Evolutionary conservation across 2,113 vertebrate genomes (phyloP), one percentile per base, ranked within the genome.

Genomic region (Cephalopholis sonnerati): DNA sequence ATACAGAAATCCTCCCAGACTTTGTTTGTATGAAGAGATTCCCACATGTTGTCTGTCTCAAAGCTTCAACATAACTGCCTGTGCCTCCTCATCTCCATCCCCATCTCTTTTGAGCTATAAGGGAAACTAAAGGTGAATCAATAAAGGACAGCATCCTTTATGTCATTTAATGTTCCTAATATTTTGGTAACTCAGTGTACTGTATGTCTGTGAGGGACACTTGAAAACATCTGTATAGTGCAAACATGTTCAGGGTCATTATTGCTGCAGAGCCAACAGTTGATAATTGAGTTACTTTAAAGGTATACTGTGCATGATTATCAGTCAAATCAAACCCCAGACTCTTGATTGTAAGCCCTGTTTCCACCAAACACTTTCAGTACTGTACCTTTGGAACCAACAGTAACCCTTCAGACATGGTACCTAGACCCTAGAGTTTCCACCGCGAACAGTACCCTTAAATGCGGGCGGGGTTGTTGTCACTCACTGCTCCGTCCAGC

Each of bases 91-190:
- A 36, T 27, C 69, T 36, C 29, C 44, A 20, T n/a, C 5, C 5
- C 55, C 24, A 18, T 71, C 32, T 29, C 10, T 55, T 58, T n/a
- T 32, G 10, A 69, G 25, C 25, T 25, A 48, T 4, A 58, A 29
- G 44, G 63, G 39, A 57, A 41, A 29, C 39, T 41, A 48, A 27
- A 82, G 29, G 62, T 50, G 22, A 77, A 74, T 67, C 44, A 53
- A 16, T 44, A 16, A 61, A 66, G 44, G 50, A 70, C 7, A 0
- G 12, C 7, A 25, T 24, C n/a, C 48, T 73, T 72, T 62, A 58
- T 1, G 3, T 63, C 17, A 36, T 61, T 27, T 46, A 41, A 63
- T 24, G 25, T 66, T 24, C 39, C 7, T 2, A 20, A 64, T 41
- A 57, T 81, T 67, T 73, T 55, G 22, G 27, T 32, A 32, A 15